Percentiles rank a stretch among this genome's conserved stretches.
phyloP scores from a whole-genome alignment of 2,113 vertebrate species.

The Coregonus clupeaformis region DNA sequence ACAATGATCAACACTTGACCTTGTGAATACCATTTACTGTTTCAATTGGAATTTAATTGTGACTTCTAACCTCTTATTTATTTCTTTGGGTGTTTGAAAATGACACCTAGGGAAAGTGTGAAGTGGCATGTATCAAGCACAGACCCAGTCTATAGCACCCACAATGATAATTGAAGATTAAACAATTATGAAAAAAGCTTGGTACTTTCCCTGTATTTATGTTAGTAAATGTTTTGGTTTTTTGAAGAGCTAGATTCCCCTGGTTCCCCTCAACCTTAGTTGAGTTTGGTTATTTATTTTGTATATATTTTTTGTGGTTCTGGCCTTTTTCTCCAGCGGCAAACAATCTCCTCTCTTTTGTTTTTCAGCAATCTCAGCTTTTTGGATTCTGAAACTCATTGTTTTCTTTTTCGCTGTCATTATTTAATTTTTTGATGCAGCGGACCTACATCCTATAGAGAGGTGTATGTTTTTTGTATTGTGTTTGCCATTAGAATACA shows the following conservation, averaged over 20 bases:
- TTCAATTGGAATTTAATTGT: constrained; percentile 49
- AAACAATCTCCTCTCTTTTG: constrained; percentile 4
- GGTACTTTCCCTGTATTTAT: constrained; percentile 38
- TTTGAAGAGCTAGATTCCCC: constrained; percentile 15
- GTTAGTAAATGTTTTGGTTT: constrained; percentile 18
- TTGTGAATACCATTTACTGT: constrained; percentile 49
- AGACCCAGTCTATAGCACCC: constrained; percentile 1
- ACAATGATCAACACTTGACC: constrained; percentile 2
- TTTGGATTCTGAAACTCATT: constrained; percentile 25
- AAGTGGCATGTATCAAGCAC: constrained; percentile 19
- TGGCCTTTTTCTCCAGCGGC: constrained; percentile 10
- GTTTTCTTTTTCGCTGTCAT: constrained; percentile 30
- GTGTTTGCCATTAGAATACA: constrained; percentile 73
- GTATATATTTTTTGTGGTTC: constrained; percentile 8
- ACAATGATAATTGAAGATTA: constrained; percentile 1
- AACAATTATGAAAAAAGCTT: constrained; percentile 14
- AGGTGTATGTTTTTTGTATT: constrained; percentile 63
- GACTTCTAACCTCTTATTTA: constrained; percentile 15
- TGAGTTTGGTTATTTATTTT: neutral
- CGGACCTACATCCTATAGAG: constrained; percentile 46
- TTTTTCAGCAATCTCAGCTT: constrained; percentile 3
- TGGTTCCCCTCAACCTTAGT: constrained; percentile 18
- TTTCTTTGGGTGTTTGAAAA: constrained; percentile 29
- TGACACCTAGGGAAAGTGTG: constrained; percentile 7
- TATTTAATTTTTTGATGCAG: constrained; percentile 35